Base-by-base conservation (phyloP, 2,797 vertebrate genomes). In the Pangasius krempfi region DNA sequence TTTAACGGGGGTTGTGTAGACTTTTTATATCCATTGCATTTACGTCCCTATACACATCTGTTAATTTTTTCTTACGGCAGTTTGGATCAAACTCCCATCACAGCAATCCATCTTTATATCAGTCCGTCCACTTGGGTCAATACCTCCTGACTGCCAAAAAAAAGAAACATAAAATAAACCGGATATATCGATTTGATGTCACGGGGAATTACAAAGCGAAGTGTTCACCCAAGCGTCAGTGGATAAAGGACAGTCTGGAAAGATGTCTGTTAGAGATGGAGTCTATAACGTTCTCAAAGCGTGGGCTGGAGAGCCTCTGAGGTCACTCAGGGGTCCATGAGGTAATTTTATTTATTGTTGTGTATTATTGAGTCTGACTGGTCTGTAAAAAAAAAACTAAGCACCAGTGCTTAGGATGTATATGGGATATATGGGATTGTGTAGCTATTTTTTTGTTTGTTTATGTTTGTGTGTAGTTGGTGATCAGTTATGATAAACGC, bases 131-230 rank as follows among this genome's bases (percentile, higher is more conserved):
- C 72, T 68, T 54, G 13, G 66, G 86, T 91, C 92, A 88, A 92
- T 92, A 90, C 88, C 82, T 88, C 83, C 66, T 5, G 88, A 87
- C 92, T 91, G 89, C 91, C 83, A 92, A 94, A 94, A 92, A 44
- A 91, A 90, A 30, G 91, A 86, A 90, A 75, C 13, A 93, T 90
- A 87, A 87, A 91, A 92, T 92, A 93, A 94, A 92, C 93, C 88
- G 90, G 93, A 94, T 92, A 89, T 92, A 96, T 95, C 94, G 95
- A 96, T 96, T 95, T 93, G 87, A 91, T 95, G 95, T 95, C 95
- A 94, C 83, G 87, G 62, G 91, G 91, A 92, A 93, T 96, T 95
- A 96, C 91, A 91, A 86, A 91, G 89, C 90, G 91, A 84, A 91
- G 88, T 87, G 84, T 70, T 47, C 60, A 22, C 70, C 27, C n/a